Percentiles rank a stretch among this genome's conserved stretches.
Evolutionary conservation across 2,888 invertebrate species (phyloP).

Genomic region (Augiades crinisus): DNA sequence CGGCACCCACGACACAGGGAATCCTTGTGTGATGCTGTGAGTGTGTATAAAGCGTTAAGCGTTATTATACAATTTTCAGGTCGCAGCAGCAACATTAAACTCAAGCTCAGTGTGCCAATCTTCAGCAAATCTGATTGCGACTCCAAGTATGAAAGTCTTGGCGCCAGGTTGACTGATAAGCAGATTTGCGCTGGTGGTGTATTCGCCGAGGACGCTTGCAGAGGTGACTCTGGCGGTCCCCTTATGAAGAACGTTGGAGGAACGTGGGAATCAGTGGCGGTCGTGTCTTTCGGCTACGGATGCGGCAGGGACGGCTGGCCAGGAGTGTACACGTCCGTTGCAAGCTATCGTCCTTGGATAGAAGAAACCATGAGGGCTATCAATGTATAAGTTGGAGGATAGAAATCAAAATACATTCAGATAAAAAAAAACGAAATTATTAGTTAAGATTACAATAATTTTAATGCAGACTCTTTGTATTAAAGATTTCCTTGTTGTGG

Average conservation of each 20-base stretch:
- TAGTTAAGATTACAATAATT: too few relatives aligned
- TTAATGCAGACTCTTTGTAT: too few relatives aligned
- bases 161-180: conserved; percentile 70
- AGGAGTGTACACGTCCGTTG: conserved; percentile 85
- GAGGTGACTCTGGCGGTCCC: conserved; percentile 90
- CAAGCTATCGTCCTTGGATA: conserved; percentile 84
- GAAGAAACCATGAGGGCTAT: conserved; percentile 48
- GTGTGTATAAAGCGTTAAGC: not conserved
- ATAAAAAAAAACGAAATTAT: too few relatives aligned
- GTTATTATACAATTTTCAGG: conserved; percentile 45
- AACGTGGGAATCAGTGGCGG: conserved; percentile 81
- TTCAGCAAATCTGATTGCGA: conserved; percentile 77
- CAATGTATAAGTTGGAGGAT: conserved; percentile 48
- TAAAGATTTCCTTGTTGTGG: too few relatives aligned
- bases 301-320: conserved; percentile 85
- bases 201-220: conserved; percentile 85
- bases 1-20: too few relatives aligned
- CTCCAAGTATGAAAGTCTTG: conserved; percentile 68
- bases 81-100: conserved; percentile 80
- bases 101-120: conserved; percentile 83
- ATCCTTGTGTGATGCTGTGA: too few relatives aligned
- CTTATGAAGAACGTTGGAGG: conserved; percentile 82
- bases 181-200: conserved; percentile 88
- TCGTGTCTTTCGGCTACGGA: conserved; percentile 86
- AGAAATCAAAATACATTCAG: too few relatives aligned